phyloP scores from a whole-genome alignment of 2,797 vertebrate species.

The Tolypeutes matacus region DNA sequence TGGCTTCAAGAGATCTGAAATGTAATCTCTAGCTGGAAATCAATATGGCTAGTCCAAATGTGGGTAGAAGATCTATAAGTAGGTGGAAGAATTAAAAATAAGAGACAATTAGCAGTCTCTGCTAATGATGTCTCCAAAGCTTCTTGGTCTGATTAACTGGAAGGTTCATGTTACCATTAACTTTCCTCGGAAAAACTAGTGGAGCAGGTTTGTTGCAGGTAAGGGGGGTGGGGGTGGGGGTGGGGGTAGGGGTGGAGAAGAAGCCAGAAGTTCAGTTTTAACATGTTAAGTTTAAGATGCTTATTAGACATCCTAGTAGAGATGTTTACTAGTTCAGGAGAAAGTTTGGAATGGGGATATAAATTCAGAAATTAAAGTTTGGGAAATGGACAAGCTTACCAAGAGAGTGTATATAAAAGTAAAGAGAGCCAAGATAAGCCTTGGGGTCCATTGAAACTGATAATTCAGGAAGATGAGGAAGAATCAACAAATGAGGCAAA shows the following conservation, averaged over 20 bases:
- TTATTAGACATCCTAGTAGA: not conserved
- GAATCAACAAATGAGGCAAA: not conserved
- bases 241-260: not conserved
- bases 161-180: not conserved
- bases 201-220: not conserved
- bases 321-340: not conserved
- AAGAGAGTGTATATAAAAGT: not conserved
- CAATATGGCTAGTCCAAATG: not conserved
- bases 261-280: not conserved
- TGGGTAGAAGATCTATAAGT: not conserved
- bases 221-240: too few relatives aligned
- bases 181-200: not conserved
- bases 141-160: not conserved
- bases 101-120: not conserved
- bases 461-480: not conserved
- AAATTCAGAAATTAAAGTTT: not conserved
- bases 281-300: not conserved
- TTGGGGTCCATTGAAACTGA: not conserved
- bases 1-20: not conserved
- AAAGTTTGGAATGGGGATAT: not conserved
- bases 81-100: not conserved
- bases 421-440: not conserved
- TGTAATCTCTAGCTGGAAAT: not conserved
- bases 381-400: not conserved
- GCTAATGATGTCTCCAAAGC: not conserved